Evolutionary conservation across 2,888 invertebrate genomes (phyloP), one percentile per base, ranked within the genome.

Genomic region (Coelopa pilipes): DNA sequence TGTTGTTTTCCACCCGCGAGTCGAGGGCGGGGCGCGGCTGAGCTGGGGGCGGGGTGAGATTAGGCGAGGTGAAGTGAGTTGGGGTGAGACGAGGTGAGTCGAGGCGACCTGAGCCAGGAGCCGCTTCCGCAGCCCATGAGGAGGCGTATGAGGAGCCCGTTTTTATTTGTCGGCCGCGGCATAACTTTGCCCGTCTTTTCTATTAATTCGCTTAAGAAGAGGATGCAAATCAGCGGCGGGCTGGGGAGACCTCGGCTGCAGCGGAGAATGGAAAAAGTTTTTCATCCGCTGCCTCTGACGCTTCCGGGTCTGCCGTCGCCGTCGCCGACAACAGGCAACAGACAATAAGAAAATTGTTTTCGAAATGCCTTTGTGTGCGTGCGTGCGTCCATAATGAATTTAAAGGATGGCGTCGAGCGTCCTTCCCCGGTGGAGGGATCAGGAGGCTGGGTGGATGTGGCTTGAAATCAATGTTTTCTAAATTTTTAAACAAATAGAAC

Each of bases 201-300:
- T 70, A 70, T 70, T 70, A 70, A 70, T 70, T 70, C 60, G 70
- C 70, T 60, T 59, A 70, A 47, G 59, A 70, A 70, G 70, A 70
- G 60, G 70, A 70, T 70, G 70, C 70, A 70, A 70, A 70, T 70
- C 59, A 70, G 70, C 59, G 24, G 24, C 49, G 53, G 49, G 49
- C 21, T 49, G 21, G 21, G 2, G 53, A 67, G 34, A 67, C 24
- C 24, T 12, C n/a, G 45, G 7, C 5, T 4, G 63, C n/a, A 53
- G 3, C 53, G 4, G 46, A 67, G n/a, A 55, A 3, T n/a, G 19
- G n/a, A 67, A 17, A 50, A 67, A 67, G 13, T 67, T 67, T 67
- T 53, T 13, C 67, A 21, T 49, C 13, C 1, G 67, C 70, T 70
- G 49, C 70, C 47, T 59, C 70, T 7, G 47, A 46, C 60, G 59